phyloP scores from a whole-genome alignment of 2,113 vertebrate species.

The Suricata suricatta region DNA sequence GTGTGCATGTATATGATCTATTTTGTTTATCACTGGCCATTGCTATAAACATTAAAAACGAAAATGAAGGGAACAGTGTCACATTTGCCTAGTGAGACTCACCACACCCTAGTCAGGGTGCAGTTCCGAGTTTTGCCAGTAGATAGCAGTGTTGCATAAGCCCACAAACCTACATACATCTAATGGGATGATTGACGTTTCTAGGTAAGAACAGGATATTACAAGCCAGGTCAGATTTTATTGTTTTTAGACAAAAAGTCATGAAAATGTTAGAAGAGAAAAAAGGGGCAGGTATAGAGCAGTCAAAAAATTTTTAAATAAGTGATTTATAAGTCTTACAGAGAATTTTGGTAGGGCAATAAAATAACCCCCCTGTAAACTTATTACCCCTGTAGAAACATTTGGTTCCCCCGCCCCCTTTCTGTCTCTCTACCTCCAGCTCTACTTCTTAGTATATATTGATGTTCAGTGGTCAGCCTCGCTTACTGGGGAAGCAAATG shows the following conservation, averaged over 20 bases:
- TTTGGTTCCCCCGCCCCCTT: neutral
- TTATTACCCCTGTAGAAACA: neutral
- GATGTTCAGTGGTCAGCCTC: neutral
- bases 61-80: too few species aligned
- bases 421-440: neutral
- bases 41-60: too few species aligned
- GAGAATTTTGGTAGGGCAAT: neutral
- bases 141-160: too few species aligned
- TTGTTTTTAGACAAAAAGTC: neutral
- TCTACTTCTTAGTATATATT: neutral
- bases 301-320: neutral
- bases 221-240: neutral
- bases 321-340: neutral
- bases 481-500: neutral
- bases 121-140: too few species aligned
- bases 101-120: too few species aligned
- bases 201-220: too few species aligned
- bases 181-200: too few species aligned
- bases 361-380: neutral
- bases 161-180: too few species aligned
- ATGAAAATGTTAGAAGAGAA: neutral
- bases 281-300: neutral
- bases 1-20: too few species aligned
- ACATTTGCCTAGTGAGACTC: too few species aligned
- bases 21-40: too few species aligned